These are phyloP conservation scores for Tychaedon coryphoeus DNA, from an alignment of 2,113 vertebrate genomes.

Conservation along the genomic window DNA sequence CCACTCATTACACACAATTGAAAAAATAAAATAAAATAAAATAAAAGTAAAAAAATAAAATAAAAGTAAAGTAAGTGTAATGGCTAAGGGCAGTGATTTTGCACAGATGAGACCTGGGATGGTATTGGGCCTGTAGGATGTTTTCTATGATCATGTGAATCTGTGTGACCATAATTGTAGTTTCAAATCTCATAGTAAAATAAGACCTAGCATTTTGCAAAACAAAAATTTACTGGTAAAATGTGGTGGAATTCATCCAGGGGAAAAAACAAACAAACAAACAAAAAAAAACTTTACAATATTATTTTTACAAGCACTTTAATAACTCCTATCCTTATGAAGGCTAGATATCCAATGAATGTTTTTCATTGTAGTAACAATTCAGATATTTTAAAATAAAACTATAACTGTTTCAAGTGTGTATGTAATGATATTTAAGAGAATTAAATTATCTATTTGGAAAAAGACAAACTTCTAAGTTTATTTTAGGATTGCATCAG, in stretches of 20 bases:
- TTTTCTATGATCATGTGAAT: neutral
- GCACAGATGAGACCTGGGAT: neutral
- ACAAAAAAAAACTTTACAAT: neutral
- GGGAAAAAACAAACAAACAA: neutral
- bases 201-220: neutral
- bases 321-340: neutral
- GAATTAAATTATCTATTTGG: neutral
- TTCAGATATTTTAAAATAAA: neutral
- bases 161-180: neutral
- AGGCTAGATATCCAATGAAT: neutral
- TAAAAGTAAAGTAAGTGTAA: neutral
- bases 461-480: neutral
- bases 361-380: neutral
- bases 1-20: fast-evolving
- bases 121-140: neutral
- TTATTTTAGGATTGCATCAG: constrained; percentile 13
- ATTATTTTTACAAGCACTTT: neutral
- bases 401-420: neutral
- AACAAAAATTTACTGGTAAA: neutral
- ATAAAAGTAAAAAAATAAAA: neutral
- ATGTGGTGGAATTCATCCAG: neutral
- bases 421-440: neutral
- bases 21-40: neutral
- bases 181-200: neutral
- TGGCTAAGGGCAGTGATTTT: neutral